phyloP scores from a whole-genome alignment of 2,113 vertebrate genomes.

The Chamaetylas fuelleborni region DNA sequence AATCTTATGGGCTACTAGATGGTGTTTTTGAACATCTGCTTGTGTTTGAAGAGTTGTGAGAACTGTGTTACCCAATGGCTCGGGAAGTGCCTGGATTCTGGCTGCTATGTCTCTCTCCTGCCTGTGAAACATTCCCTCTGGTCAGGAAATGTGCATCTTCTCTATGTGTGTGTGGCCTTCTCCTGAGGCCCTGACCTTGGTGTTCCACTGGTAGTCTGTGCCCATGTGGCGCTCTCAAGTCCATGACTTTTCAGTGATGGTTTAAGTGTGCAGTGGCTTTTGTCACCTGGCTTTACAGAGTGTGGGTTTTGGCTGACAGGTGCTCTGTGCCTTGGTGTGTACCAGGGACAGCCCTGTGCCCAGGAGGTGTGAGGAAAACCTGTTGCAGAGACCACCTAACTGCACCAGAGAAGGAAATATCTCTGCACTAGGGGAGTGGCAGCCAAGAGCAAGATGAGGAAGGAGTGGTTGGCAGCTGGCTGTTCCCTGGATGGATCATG shows the following conservation, averaged over 20 bases:
- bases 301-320: accelerated
- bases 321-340: accelerated
- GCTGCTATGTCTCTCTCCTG: background rate
- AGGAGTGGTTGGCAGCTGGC: background rate
- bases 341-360: accelerated
- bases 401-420: background rate
- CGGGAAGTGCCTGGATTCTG: background rate
- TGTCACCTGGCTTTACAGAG: background rate
- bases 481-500: background rate
- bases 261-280: background rate
- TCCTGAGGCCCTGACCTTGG: background rate
- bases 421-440: background rate
- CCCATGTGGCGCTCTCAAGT: accelerated
- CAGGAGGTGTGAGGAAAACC: background rate
- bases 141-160: background rate
- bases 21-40: background rate
- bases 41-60: background rate
- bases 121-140: background rate
- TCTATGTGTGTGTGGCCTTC: accelerated
- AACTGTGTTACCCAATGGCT: accelerated
- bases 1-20: background rate
- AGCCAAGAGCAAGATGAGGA: background rate
- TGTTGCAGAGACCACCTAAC: background rate
- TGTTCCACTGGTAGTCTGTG: background rate
- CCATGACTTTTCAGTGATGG: accelerated